Conservation (phyloP, 92 coral and sea anemone genomes). For the Scolanthus callimorphus region DNA sequence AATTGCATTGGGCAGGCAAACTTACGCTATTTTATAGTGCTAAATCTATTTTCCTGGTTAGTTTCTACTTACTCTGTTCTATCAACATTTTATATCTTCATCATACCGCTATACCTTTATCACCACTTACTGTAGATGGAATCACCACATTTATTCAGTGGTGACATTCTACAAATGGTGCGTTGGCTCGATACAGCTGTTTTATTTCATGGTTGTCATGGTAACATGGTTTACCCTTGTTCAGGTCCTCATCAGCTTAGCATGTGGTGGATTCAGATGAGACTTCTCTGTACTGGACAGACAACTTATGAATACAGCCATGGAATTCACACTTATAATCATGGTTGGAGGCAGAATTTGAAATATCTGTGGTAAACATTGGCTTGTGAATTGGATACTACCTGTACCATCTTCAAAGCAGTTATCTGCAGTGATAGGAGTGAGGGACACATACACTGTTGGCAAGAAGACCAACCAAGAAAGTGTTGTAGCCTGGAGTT, state of each 20-base stretch:
- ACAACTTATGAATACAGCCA: slow-evolving; percentile 80
- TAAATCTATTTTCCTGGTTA: slow-evolving; percentile 47
- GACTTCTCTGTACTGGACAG: slow-evolving; percentile 64
- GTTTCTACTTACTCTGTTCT: slow-evolving; percentile 37
- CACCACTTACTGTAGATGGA: slow-evolving; percentile 71
- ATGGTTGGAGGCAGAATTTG: slow-evolving; percentile 65
- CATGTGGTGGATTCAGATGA: slow-evolving; percentile 62
- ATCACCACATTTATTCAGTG: slow-evolving; percentile 46
- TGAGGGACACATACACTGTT: slow-evolving; percentile 4
- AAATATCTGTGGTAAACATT: slow-evolving; percentile 54
- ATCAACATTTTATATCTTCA: slow-evolving; percentile 62
- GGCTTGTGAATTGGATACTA: slow-evolving; percentile 77
- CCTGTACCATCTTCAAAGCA: slow-evolving; percentile 40
- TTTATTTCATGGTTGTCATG: slow-evolving; percentile 48
- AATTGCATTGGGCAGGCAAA: slow-evolving; percentile 75
- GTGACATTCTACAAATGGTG: slow-evolving; percentile 71
- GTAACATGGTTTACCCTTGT: slow-evolving; percentile 69
- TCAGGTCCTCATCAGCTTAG: slow-evolving; percentile 49
- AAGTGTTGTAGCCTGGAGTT: slow-evolving; percentile 10
- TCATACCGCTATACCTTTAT: slow-evolving; percentile 39
- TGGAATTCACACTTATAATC: slow-evolving; percentile 41
- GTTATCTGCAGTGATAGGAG: slow-evolving; percentile 2
- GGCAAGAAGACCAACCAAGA: slow-evolving; percentile 35
- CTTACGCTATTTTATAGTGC: slow-evolving; percentile 54
- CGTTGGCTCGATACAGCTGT: slow-evolving; percentile 58